Evolutionary conservation across 2,888 invertebrate genomes (phyloP).

Genomic region (Xanthia icteritia): DNA sequence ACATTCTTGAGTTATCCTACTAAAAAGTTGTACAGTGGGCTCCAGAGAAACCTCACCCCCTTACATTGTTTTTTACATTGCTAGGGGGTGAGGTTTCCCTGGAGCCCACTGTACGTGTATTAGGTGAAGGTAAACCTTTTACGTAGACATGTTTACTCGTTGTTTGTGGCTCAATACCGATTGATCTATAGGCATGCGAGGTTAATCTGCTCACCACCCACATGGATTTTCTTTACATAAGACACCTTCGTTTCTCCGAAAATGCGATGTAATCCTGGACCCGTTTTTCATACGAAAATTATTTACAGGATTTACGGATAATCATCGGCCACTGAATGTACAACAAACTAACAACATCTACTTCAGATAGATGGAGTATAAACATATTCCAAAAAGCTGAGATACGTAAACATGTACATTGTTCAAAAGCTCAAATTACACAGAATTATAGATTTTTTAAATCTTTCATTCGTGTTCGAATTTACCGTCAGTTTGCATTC

Average conservation of each 20-base stretch:
- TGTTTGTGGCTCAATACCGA: conserved; percentile 9
- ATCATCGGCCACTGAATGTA: background rate
- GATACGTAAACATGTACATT: background rate
- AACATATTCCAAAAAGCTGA: too few species aligned
- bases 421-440: background rate
- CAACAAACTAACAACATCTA: background rate
- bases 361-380: background rate
- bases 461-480: background rate
- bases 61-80: too few species aligned
- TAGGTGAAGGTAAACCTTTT: conserved; percentile 33
- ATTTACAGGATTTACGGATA: background rate
- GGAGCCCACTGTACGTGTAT: background rate
- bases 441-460: background rate
- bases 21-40: conserved; percentile 30
- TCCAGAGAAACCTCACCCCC: too few species aligned
- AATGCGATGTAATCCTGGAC: background rate
- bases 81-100: too few species aligned
- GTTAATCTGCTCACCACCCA: conserved; percentile 11
- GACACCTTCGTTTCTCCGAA: background rate
- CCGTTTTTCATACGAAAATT: conserved; percentile 9
- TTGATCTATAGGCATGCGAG: conserved; percentile 9
- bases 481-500: background rate
- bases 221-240: conserved; percentile 5
- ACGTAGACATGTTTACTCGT: conserved; percentile 30
- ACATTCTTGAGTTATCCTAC: conserved; percentile 51